Percentiles rank a stretch among this genome's conserved stretches.
Conservation (phyloP, 1,140 invertebrate species). For the Prorops nasuta region DNA sequence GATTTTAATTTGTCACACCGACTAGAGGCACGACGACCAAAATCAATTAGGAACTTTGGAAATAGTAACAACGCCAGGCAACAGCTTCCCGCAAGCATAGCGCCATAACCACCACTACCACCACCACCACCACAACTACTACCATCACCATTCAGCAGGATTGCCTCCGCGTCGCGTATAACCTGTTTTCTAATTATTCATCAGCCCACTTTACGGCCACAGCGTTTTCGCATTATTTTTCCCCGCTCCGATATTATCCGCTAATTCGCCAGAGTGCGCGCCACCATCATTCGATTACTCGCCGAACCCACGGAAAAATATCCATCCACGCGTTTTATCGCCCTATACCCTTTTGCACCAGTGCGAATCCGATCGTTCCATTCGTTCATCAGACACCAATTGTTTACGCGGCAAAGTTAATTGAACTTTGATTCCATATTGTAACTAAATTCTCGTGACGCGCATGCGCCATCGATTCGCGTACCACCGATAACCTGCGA, state of each 20-base stretch:
- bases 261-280: no score
- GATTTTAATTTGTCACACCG: constrained; percentile 32
- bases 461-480: no score
- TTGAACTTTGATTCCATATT: constrained; percentile 41
- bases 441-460: constrained; percentile 32
- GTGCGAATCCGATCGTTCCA: constrained; percentile 7
- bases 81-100: no score
- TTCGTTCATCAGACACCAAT: constrained; percentile 39
- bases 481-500: no score
- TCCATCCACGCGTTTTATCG: background rate
- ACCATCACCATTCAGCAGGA: no score
- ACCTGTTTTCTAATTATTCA: constrained; percentile 25
- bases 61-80: constrained; percentile 21
- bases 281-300: no score
- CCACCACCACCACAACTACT: no score
- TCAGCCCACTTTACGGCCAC: background rate
- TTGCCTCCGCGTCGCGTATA: constrained; percentile 1
- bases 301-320: background rate
- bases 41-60: constrained; percentile 31
- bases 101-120: no score
- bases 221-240: background rate
- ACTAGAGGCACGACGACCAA: constrained; percentile 22
- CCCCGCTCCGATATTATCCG: background rate
- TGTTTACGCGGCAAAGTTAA: constrained; percentile 41
- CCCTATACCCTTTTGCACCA: background rate